These are phyloP conservation scores for Nycteola revayana DNA, from an alignment of 2,888 invertebrate species.

Conservation along the genomic window DNA sequence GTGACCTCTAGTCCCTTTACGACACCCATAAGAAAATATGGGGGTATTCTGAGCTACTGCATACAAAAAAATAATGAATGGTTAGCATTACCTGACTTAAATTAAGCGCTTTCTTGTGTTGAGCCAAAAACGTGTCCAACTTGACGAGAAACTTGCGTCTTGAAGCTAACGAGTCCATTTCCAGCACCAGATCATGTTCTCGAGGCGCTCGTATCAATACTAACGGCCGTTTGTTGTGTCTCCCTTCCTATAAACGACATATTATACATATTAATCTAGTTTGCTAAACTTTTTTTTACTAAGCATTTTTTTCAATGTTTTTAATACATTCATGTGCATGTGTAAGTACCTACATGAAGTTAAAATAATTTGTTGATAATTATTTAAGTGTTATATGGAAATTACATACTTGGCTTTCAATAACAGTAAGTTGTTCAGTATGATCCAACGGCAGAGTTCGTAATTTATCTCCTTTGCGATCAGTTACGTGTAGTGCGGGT, in stretches of 20 bases:
- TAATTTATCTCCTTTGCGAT: constrained; percentile 95
- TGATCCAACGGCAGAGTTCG: constrained; percentile 90
- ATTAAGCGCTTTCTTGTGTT: constrained; percentile 91
- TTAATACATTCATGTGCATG: too few relatives aligned
- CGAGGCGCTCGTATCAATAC: constrained; percentile 90
- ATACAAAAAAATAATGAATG: too few relatives aligned
- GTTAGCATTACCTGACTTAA: constrained; percentile 85
- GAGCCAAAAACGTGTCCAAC: constrained; percentile 90
- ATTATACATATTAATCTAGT: too few relatives aligned
- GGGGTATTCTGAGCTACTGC: too few relatives aligned
- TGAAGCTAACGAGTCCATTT: constrained; percentile 91
- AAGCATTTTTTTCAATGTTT: too few relatives aligned
- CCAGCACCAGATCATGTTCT: constrained; percentile 96
- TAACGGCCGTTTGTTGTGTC: constrained; percentile 89
- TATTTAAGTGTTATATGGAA: too few relatives aligned
- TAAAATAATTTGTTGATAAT: too few relatives aligned
- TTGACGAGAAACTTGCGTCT: constrained; percentile 94
- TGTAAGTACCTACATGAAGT: too few relatives aligned
- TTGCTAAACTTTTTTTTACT: too few relatives aligned
- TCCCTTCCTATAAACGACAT: constrained; percentile 83
- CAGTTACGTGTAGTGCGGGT: constrained; percentile 91
- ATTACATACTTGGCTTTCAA: constrained; percentile 91
- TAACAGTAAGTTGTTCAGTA: constrained; percentile 90
- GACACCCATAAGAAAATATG: too few relatives aligned
- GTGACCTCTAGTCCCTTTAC: too few relatives aligned